Evolutionary conservation across 2,888 invertebrate species (phyloP), one percentile per base, ranked within the genome.

Genomic region (Prosapia bicincta): DNA sequence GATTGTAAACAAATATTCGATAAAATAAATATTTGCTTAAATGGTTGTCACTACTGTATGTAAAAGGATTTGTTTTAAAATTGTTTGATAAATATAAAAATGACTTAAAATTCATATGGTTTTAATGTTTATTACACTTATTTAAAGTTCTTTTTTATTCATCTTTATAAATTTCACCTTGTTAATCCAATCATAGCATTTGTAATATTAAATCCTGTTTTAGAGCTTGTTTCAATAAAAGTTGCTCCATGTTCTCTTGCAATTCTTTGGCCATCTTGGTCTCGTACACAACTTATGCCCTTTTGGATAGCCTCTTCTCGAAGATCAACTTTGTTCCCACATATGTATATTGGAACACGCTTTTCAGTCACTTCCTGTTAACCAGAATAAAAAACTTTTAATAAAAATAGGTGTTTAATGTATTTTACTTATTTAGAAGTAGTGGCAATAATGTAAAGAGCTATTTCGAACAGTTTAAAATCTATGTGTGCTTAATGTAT

Each of bases 321-420:
- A 75, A 88, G 81, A 82, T 90, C 90, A 5, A 85, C 85, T 83
- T 90, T 90, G 82, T 89, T 89, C 23, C 85, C 89, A 76, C 88
- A 87, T n/a, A 90, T 81, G 83, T 89, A 86, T 32, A 89, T 85
- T 0, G 90, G 89, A 72, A 89, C 84, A 74, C 85, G 84, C 78
- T 87, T 86, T 76, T 85, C 85, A 3, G 87, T 85, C 1, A 86
- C 86, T 78, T 88, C 88, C 88, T 89, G 81, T 38, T 38, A 38
- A 38, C 38, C n/a, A 38, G 6, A 38, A 38, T 38, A 38, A 9
- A 38, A 38, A 10, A n/a, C n/a, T n/a, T n/a, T n/a, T 38, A 38
- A 13, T 38, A 30, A 30, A 30, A 30, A 30, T 7, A 30, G 5
- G 9, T 30, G 30, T 30, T 30, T 30, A 30, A n/a, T n/a, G n/a